Base-by-base conservation (phyloP, 2,888 invertebrate species). In the Meandrusa payeni region DNA sequence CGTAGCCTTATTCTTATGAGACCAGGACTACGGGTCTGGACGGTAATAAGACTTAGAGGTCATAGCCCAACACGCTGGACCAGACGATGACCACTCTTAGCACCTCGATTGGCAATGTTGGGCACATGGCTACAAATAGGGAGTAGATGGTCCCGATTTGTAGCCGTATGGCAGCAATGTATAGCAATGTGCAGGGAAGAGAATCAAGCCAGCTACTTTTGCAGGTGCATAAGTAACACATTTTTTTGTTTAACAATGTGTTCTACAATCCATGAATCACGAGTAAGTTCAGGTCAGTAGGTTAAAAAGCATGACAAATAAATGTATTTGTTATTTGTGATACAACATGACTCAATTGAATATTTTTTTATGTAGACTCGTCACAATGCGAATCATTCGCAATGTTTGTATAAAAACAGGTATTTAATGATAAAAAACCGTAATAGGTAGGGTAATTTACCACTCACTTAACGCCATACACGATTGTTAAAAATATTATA, bases 241-340 rank as follows among this genome's bases (percentile, higher is more conserved):
- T 6, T 11, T 26, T 22, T 7, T 22, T 22, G 5, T 22, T 0
- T 1, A 3, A 4, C 9, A 36, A 17, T 13, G 23, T 3, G 5
- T 17, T 2, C 5, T 10, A 3, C 10, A n/a, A n/a, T n/a, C 17
- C 11, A 4, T 32, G 23, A 32, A 26, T 40, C 40, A 32, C 24
- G 11, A 11, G 1, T 12, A 31, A 10, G 24, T 23, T 2, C 17
- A 40, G 40, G 32, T 40, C 11, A 40, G 24, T 40, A 40, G 40
- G 40, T 32, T 33, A 33, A 22, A 3, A 2, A 40, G 26, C 26
- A 10, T 17, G 11, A 17, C n/a, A 7, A 9, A 13, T 11, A 19
- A 5, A 27, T 11, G 24, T 17, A 26, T 17, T 36, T 9, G 23
- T 10, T 24, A 24, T 10, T 6, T 24, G 3, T 7, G 2, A 11